These are phyloP conservation scores for Cheilinus undulatus DNA, from an alignment of 2,113 vertebrate species.

Conservation along the genomic window DNA sequence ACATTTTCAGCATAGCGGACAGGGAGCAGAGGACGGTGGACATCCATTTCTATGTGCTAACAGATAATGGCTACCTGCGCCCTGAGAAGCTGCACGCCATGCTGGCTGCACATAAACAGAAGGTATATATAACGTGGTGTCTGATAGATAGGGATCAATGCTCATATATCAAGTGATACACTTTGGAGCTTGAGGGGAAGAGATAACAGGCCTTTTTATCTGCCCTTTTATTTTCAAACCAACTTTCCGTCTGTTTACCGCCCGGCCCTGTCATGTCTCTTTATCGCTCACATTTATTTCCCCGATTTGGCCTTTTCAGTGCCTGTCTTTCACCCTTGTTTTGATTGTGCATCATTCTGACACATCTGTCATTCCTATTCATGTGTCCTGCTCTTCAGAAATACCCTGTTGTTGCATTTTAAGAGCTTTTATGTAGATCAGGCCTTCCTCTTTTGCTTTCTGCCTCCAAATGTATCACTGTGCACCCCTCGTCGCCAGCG, in stretches of 20 bases:
- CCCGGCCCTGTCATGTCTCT: conserved; percentile 60
- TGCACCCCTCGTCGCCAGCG: neutral
- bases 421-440: conserved; percentile 18
- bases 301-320: neutral
- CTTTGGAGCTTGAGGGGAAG: conserved; percentile 44
- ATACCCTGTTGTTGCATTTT: conserved; percentile 9
- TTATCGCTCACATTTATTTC: conserved; percentile 51
- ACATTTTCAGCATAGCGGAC: conserved; percentile 84
- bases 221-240: conserved; percentile 68
- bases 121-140: conserved; percentile 75
- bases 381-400: conserved; percentile 10
- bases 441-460: conserved; percentile 9
- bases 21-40: conserved; percentile 78
- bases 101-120: conserved; percentile 82
- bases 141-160: conserved; percentile 68
- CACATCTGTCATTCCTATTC: conserved; percentile 9
- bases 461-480: neutral
- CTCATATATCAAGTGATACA: conserved; percentile 68
- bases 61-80: conserved; percentile 77
- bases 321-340: neutral
- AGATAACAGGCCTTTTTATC: conserved; percentile 71
- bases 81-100: conserved; percentile 86
- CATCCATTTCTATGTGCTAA: conserved; percentile 82
- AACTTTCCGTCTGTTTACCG: conserved; percentile 60
- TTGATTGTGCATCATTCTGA: conserved; percentile 21